Percentiles rank a stretch among this genome's conserved stretches.
Conservation (phyloP, 2,888 invertebrate genomes). For the Toxonevra muliebris region DNA sequence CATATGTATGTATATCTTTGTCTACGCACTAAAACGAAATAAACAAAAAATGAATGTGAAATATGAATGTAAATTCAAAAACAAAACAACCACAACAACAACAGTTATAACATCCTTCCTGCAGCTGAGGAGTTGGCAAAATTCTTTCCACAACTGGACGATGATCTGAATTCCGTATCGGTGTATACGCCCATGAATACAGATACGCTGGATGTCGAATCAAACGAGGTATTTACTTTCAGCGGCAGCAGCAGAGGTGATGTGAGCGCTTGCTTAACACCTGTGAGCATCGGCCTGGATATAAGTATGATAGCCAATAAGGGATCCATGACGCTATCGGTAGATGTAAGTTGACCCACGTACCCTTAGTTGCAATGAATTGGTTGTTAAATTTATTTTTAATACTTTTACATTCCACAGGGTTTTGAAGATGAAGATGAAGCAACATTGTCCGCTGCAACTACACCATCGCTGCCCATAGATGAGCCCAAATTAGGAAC, state of each 20-base stretch:
- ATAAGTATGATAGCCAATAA: conserved; percentile 76
- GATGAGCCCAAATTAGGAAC: conserved; percentile 51
- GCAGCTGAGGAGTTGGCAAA: conserved; percentile 60
- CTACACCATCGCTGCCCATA: conserved; percentile 59
- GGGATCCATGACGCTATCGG: conserved; percentile 68
- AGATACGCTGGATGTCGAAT: conserved; percentile 47
- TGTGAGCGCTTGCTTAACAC: conserved; percentile 66
- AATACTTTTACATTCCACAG: conserved; percentile 34
- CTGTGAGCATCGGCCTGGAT: conserved; percentile 74
- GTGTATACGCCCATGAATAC: conserved; percentile 67
- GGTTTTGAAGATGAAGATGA: conserved; percentile 68
- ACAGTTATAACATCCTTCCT: conserved; percentile 36
- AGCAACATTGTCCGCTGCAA: conserved; percentile 69
- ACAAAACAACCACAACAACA: conserved; percentile 20
- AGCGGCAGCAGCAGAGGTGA: conserved; percentile 44
- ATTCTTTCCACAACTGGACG: conserved; percentile 69
- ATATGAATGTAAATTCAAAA: conserved; percentile 1
- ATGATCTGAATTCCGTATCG: conserved; percentile 67
- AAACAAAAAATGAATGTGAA: background rate
- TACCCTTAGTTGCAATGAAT: background rate
- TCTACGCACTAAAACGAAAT: background rate
- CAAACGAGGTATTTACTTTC: conserved; percentile 45
- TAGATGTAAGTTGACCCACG: conserved; percentile 51
- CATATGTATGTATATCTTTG: too few species aligned
- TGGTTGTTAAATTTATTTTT: background rate